Evolutionary conservation across 2,113 vertebrate species (phyloP).

Genomic region (Entomyzon cyanotis): DNA sequence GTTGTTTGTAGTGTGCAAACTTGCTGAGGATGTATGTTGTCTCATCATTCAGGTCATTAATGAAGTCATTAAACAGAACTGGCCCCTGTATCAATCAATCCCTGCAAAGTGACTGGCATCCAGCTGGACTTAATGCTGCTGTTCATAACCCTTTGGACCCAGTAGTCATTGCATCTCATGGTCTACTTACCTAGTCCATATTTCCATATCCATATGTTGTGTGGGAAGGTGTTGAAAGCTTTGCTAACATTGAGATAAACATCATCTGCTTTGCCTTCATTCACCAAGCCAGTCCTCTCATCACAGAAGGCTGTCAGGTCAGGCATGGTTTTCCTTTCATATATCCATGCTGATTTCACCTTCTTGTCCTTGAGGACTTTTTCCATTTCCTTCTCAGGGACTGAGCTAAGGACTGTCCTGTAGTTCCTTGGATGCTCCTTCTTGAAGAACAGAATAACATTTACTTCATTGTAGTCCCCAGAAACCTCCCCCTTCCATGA

Average conservation of each 20-base stretch:
- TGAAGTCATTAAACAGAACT: background rate
- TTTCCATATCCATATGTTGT: background rate
- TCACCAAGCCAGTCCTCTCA: background rate
- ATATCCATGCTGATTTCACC: background rate
- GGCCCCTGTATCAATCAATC: background rate
- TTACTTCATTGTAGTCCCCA: background rate
- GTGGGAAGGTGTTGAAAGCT: background rate
- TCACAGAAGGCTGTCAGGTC: background rate
- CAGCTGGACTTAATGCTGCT: background rate
- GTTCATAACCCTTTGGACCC: background rate
- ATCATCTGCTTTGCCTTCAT: background rate
- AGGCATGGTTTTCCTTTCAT: background rate
- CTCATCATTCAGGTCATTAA: background rate
- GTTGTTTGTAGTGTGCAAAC: background rate
- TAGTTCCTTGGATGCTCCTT: background rate
- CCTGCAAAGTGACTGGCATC: accelerated
- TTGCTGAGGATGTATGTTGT: background rate
- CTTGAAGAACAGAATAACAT: background rate
- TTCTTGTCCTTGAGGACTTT: background rate
- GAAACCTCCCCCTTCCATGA: background rate
- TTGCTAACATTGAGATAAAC: background rate
- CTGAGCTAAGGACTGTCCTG: background rate
- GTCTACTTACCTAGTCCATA: background rate
- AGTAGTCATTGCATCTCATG: background rate
- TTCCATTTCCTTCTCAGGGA: background rate